Evolutionary conservation across 2,797 vertebrate species (phyloP).

Genomic region (Micromesistius poutassou): DNA sequence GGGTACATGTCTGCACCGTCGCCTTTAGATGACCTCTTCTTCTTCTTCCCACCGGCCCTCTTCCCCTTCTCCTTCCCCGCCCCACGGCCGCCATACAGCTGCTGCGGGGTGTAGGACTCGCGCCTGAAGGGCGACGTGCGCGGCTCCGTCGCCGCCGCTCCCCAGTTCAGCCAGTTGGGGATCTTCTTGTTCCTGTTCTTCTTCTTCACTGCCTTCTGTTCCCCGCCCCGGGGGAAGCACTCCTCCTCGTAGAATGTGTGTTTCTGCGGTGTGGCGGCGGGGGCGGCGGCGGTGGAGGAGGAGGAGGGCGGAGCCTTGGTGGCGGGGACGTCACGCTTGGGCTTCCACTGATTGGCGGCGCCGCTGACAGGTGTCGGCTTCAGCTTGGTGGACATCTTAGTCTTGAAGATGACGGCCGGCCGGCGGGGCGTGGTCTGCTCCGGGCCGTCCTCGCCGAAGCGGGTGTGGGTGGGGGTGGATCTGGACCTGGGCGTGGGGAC

Average conservation of each 20-base stretch:
- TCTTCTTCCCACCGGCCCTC: conserved; percentile 20
- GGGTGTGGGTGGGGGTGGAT: conserved; percentile 41
- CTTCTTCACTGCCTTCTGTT: not conserved
- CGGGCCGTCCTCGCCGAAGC: conserved; percentile 36
- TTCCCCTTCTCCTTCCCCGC: conserved; percentile 21
- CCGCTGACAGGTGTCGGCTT: conserved; percentile 21
- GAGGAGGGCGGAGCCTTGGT: conserved; percentile 21
- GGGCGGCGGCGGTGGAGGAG: too few relatives aligned
- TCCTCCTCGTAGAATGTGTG: conserved; percentile 37
- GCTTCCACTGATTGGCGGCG: conserved; percentile 56
- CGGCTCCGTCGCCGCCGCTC: not conserved
- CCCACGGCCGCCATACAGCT: conserved; percentile 4
- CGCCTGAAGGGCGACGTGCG: not conserved
- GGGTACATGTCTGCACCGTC: conserved; percentile 29
- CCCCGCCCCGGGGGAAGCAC: conserved; percentile 65
- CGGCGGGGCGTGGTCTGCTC: not conserved
- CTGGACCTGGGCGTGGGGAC: conserved; percentile 27
- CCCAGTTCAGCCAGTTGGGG: conserved; percentile 10
- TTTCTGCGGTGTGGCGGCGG: too few relatives aligned
- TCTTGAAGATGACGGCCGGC: conserved; percentile 23
- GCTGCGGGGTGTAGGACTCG: conserved; percentile 1
- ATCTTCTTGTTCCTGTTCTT: conserved; percentile 23
- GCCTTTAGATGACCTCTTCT: conserved; percentile 33
- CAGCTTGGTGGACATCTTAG: conserved; percentile 21
- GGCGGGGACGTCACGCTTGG: conserved; percentile 58